Evolutionary conservation across 2,888 invertebrate species (phyloP), one percentile per base, ranked within the genome.

Genomic region (Parnassius smintheus): DNA sequence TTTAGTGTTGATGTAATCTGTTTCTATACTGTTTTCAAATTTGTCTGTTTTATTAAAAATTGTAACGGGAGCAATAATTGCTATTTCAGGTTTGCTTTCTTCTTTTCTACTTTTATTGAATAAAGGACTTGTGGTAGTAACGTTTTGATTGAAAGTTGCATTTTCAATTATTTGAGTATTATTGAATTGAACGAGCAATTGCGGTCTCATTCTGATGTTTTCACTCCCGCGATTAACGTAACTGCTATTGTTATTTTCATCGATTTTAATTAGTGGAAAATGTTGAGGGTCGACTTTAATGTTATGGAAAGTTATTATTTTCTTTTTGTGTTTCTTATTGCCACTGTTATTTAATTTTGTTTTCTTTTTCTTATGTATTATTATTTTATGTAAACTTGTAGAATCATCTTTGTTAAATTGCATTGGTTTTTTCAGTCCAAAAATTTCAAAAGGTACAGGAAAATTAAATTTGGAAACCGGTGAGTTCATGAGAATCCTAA

Each of bases 311-410:
- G 82, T 78, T 59, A 86, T 76, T 42, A 85, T 66, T 66, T 88
- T 91, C 67, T 84, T 88, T 58, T 81, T 74, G 65, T 88, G 86
- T 68, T 85, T 88, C 70, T 87, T 91, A 61, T 75, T 83, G 44
- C 56, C 58, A 63, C 67, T 80, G 67, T 74, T 83, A 60, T 69
- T 81, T 13, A 66, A 53, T 60, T 79, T 82, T 1, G 78, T 68
- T 71, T 88, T 91, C 73, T 88, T 91, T 71, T 87, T 91, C 72
- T 88, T 90, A 64, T 88, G 88, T 35, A 88, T 78, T 49, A 81
- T 80, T 67, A 85, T 76, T 76, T 86, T 88, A 60, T 86, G 84
- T 53, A 83, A 58, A 12, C 83, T 77, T 4, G 71, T 51, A 18
- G 77, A 70, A 53, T 81, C 78, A 46, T 80, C 75, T 64, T 76